Evolutionary conservation across 1,140 invertebrate species (phyloP), one percentile per base, ranked within the genome.

Genomic region (Cataglyphis hispanica): DNA sequence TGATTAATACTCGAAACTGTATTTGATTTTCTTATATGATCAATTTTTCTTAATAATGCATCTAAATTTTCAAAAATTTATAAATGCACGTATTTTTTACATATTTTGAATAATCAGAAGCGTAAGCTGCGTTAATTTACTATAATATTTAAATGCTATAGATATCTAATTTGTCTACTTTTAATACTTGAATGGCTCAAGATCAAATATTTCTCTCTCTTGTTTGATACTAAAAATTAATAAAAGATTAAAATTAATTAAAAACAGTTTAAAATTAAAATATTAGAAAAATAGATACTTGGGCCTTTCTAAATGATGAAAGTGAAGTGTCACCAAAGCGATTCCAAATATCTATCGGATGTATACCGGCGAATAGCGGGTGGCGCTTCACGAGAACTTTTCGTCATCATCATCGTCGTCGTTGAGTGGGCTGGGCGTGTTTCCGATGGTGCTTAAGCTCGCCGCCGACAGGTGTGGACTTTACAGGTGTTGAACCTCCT

Each of bases 401-500:
- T 46, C 40, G 16, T 43, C 16, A 27, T 31, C 43, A 34, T 66
- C 80, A 40, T 76, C 25, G 58, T 53, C 61, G 72, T 64, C 56
- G 67, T 72, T 16, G 37, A 78, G 63, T 58, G 13, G 69, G 77
- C 60, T 87, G 89, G 83, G 89, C 83, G 88, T 67, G 69, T 87
- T 90, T 87, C 86, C 64, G 70, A 88, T 27, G 75, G 69, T 46
- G 87, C 43, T 83, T 84, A 89, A 89, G 87, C 87, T 86, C 64
- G 27, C 46, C 19, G 63, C 67, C 77, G 61, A 89, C 87, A 90
- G 74, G 86, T 85, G 87, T 84, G 84, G 86, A 87, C 86, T 90
- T 84, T 91, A 89, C 89, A 91, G 89, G 89, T 91, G 87, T 90
- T 90, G 89, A 89, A 86, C 67, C 90, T 87, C 85, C 87, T 91